A percentile compares a stretch with the other conserved stretches of the same genome.
Evolutionary conservation across 2,797 vertebrate species (phyloP).

Genomic region (Labeo calbasu): DNA sequence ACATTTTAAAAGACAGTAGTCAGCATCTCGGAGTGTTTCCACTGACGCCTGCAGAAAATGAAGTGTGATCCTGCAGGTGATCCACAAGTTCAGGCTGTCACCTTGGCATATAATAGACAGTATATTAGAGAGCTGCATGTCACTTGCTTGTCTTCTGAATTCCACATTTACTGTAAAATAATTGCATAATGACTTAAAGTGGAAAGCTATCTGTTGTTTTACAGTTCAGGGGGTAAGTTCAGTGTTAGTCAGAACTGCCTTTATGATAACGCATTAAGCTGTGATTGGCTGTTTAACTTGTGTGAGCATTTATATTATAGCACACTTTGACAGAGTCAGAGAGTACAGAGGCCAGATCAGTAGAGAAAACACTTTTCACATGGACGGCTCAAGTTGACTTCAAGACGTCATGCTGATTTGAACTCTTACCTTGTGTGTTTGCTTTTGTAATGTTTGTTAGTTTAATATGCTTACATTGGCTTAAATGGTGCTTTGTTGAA

Average conservation of each 20-base stretch:
- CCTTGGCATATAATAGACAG: neutral
- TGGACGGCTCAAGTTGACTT: neutral
- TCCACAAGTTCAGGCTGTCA: neutral
- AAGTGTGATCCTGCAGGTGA: neutral
- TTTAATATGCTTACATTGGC: neutral
- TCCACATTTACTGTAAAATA: neutral
- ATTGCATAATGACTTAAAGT: neutral
- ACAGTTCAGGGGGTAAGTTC: slow-evolving; percentile 26
- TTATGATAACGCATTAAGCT: slow-evolving; percentile 42
- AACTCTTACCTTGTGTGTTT: slow-evolving; percentile 35
- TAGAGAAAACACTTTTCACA: slow-evolving; percentile 4
- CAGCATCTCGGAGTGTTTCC: slow-evolving; percentile 11
- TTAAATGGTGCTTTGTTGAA: neutral
- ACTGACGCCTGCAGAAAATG: neutral
- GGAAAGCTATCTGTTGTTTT: neutral
- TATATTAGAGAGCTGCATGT: neutral
- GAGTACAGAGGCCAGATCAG: slow-evolving; percentile 24
- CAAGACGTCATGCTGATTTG: neutral
- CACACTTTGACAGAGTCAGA: neutral
- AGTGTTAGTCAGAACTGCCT: neutral
- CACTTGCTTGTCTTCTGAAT: neutral
- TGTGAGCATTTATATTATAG: slow-evolving; percentile 25
- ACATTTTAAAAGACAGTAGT: neutral
- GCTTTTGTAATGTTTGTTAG: neutral
- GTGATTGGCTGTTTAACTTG: slow-evolving; percentile 51